A percentile compares a stretch with the other conserved stretches of the same genome.
Conservation (phyloP, 2,888 invertebrate genomes). For the Hololepta plana region DNA sequence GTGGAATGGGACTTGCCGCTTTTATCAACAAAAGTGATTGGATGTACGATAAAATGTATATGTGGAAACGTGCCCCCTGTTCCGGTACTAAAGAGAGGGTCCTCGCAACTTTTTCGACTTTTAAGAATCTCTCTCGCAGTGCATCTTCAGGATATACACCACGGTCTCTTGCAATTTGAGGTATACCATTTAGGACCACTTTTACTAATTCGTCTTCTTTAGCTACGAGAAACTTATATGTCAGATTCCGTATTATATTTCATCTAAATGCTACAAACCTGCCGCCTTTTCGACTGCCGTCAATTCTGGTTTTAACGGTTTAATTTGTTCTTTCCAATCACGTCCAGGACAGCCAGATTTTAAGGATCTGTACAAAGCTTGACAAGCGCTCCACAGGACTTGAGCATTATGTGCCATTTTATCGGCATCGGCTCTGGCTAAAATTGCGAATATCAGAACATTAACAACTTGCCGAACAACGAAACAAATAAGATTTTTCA, state of each 20-base stretch:
- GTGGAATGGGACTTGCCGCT: constrained; percentile 48
- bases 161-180: constrained; percentile 51
- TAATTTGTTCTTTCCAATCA: constrained; percentile 35
- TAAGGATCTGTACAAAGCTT: constrained; percentile 64
- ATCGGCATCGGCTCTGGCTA: constrained; percentile 56
- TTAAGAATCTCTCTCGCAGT: constrained; percentile 66
- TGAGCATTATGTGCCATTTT: constrained; percentile 64
- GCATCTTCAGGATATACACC: constrained; percentile 83
- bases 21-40: constrained; percentile 71
- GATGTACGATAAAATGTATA: constrained; percentile 73
- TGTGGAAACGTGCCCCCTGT: constrained; percentile 65
- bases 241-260: constrained; percentile 3
- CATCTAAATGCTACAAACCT: constrained; percentile 24
- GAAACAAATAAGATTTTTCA: too few relatives aligned
- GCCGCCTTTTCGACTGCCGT: constrained; percentile 56
- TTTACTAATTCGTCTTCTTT: constrained; percentile 64
- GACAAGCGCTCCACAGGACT: constrained; percentile 86
- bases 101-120: constrained; percentile 62
- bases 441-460: too few relatives aligned
- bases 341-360: constrained; percentile 39
- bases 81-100: constrained; percentile 77
- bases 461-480: background rate
- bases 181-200: constrained; percentile 60
- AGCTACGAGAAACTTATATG: constrained; percentile 25
- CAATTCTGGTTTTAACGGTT: constrained; percentile 49